Evolutionary conservation across 2,797 vertebrate genomes (phyloP).

Genomic region (Pachyuromys duprasi): DNA sequence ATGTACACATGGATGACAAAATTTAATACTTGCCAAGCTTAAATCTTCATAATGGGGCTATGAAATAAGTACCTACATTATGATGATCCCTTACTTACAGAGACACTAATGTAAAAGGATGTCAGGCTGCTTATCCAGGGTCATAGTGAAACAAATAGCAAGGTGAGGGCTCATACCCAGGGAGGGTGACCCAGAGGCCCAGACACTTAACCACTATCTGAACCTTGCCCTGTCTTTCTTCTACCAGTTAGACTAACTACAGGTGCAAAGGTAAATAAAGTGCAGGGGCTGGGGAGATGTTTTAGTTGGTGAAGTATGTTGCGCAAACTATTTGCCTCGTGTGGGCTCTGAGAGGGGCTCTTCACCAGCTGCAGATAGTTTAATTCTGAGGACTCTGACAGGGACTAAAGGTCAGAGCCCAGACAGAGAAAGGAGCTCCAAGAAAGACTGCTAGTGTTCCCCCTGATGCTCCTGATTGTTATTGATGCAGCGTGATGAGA

Average conservation of each 20-base stretch:
- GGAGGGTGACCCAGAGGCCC: not conserved
- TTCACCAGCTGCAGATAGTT: no score
- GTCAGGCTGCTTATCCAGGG: constrained; percentile 12
- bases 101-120: constrained; percentile 45
- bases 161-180: constrained; percentile 24
- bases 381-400: no score
- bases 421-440: no score
- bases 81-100: constrained; percentile 2
- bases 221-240: not conserved
- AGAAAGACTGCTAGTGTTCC: no score
- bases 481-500: no score
- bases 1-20: constrained; percentile 37
- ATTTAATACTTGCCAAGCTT: constrained; percentile 3
- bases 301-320: not conserved
- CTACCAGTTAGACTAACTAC: constrained; percentile 1
- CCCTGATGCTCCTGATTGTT: no score
- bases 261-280: constrained; percentile 40
- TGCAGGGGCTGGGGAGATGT: not conserved
- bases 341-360: no score
- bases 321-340: no score
- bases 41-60: constrained; percentile 3
- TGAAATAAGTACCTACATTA: constrained; percentile 26
- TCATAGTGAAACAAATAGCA: constrained; percentile 45
- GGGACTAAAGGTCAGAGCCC: no score
- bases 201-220: not conserved